Percentiles rank a stretch among this genome's conserved stretches.
Conservation (phyloP, 2,113 vertebrate genomes). For the Argyrosomus japonicus region DNA sequence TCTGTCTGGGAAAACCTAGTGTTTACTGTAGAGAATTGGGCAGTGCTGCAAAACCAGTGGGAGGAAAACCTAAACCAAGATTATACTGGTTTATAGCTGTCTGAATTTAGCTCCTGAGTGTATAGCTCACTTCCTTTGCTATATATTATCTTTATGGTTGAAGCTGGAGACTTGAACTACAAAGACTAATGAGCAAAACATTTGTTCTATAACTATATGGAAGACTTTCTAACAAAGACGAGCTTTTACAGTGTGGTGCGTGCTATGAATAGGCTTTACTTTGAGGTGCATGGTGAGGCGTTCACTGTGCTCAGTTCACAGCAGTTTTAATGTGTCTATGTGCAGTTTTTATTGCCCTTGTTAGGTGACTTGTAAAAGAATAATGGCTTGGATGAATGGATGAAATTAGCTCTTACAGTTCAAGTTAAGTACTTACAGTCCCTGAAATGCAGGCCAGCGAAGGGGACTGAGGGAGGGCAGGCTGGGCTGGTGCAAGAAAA, state of each 20-base stretch:
- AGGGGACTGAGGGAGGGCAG: not conserved
- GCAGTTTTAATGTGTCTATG: not conserved
- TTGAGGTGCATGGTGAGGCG: not conserved
- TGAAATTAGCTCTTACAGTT: constrained; percentile 3
- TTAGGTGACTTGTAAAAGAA: constrained; percentile 18
- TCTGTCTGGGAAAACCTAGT: constrained; percentile 31
- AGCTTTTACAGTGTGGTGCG: not conserved
- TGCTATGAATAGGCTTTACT: constrained; percentile 30
- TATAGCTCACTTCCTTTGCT: constrained; percentile 8
- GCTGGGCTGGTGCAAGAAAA: not conserved
- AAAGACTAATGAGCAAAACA: constrained; percentile 34
- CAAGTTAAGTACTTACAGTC: not conserved
- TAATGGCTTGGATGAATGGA: not conserved
- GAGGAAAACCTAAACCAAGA: constrained; percentile 22
- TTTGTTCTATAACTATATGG: not conserved
- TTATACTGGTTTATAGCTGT: constrained; percentile 31
- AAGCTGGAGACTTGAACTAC: not conserved
- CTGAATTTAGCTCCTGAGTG: constrained; percentile 14
- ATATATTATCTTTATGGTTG: not conserved
- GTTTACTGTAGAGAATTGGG: constrained; percentile 30
- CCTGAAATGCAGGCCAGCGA: not conserved
- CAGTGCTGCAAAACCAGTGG: constrained; percentile 22
- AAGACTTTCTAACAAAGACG: constrained; percentile 1
- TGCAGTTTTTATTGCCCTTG: constrained; percentile 30
- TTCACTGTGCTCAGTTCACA: constrained; percentile 1